Evolutionary conservation across 2,888 invertebrate genomes (phyloP).

Genomic region (Cryptus armator): DNA sequence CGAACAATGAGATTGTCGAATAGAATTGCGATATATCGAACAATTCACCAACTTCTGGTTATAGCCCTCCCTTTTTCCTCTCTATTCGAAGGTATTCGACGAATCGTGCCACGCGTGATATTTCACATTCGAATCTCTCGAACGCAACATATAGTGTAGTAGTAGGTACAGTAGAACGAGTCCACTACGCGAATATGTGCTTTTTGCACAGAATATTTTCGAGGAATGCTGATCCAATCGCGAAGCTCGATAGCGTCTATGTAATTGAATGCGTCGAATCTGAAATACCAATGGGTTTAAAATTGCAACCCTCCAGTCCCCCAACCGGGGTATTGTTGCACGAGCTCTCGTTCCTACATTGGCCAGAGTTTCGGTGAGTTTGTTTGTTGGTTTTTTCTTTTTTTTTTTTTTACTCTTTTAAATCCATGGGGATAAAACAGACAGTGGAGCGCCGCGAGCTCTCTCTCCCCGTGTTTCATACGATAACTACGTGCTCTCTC

Average conservation of each 20-base stretch:
- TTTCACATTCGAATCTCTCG: constrained; percentile 59
- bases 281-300: constrained; percentile 33
- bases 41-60: neutral
- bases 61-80: no score
- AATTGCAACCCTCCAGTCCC: constrained; percentile 20
- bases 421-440: constrained; percentile 49
- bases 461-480: constrained; percentile 28
- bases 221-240: constrained; percentile 14
- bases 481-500: constrained; percentile 35
- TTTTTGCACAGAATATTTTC: constrained; percentile 49
- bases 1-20: constrained; percentile 23
- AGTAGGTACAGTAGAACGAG: neutral
- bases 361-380: neutral
- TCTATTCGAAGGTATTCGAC: constrained; percentile 34
- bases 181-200: neutral
- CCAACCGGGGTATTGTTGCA: constrained; percentile 16
- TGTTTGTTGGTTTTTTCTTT: constrained; percentile 21
- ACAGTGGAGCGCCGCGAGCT: neutral
- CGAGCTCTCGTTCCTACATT: constrained; percentile 14
- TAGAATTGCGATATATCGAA: constrained; percentile 4
- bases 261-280: constrained; percentile 65
- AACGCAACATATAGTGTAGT: neutral
- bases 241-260: constrained; percentile 41
- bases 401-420: constrained; percentile 45
- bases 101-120: constrained; percentile 48